Evolutionary conservation across 1,140 invertebrate species (phyloP), one percentile per base, ranked within the genome.

Genomic region (Theocolax elegans): DNA sequence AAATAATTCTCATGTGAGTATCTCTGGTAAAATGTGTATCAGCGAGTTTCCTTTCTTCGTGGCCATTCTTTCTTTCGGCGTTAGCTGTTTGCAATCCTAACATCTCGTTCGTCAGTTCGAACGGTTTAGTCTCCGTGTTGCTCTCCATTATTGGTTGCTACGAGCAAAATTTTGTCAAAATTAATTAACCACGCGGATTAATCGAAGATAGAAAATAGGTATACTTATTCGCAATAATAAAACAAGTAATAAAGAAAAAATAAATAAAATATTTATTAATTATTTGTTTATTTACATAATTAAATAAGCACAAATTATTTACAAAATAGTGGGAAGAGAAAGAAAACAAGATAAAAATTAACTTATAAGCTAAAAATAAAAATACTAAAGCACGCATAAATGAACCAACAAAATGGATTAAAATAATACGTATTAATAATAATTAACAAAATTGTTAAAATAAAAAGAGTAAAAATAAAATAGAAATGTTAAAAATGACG

Each of bases 1-100:
- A 83, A 77, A 96, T 95, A 70, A 95, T 95, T 75, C 93, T 88
- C 94, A 96, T 95, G 76, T 96, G 94, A 9, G 94, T 94, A 81
- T 96, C 94, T 9, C 93, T 87, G 31, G 92, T 92, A 82, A 95
- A 95, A 78, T 94, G 92, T 17, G 86, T 86, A 72, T 88, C 86
- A 25, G 90, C 85, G 3, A 86, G 85, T 53, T 80, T 80, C 60
- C 82, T 83, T 2, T 85, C 83, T 21, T 85, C 81, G 10, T 75
- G 62, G 0, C 71, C 65, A 35, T 81, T 85, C 53, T 81, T 82
- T 35, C 81, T 84, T 3, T 84, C 82, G 10, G 81, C 81, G 19
- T 76, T 76, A 13, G 80, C 67, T 19, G 75, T 78, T n/a, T n/a
- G n/a, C 3, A 85, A 69, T 1, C 85, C 85, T 3, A 86, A 70